These are phyloP conservation scores for Ceratothoa steindachneri DNA, from an alignment of 2,888 invertebrate species.

Conservation along the genomic window DNA sequence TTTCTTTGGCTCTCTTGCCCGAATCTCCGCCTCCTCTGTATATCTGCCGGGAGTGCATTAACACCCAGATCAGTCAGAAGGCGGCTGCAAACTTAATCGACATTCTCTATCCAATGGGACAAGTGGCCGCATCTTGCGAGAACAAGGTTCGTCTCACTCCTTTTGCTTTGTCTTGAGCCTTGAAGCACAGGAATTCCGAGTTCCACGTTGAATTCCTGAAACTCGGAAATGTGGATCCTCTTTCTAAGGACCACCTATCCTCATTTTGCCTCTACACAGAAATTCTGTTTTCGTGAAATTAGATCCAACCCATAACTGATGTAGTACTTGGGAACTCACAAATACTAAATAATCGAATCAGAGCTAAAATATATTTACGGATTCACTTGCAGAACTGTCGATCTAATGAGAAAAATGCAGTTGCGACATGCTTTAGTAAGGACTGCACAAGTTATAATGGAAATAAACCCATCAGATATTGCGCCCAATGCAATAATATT, in stretches of 20 bases:
- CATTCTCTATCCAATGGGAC: constrained; percentile 86
- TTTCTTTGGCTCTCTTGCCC: constrained; percentile 63
- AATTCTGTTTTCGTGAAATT: too few species aligned
- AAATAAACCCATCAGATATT: constrained; percentile 91
- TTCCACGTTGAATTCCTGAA: too few species aligned
- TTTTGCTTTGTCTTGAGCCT: neutral
- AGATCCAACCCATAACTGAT: too few species aligned
- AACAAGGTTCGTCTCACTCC: constrained; percentile 66
- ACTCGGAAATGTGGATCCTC: too few species aligned
- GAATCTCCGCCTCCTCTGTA: constrained; percentile 91
- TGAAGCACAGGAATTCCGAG: too few species aligned
- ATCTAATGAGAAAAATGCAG: constrained; percentile 82
- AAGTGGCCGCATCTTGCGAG: constrained; percentile 91
- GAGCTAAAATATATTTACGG: too few species aligned
- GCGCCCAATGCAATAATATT: constrained; percentile 81
- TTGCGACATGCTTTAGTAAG: constrained; percentile 91
- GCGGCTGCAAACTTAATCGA: constrained; percentile 56
- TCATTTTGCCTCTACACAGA: too few species aligned
- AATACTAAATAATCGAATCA: too few species aligned
- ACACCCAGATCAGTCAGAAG: constrained; percentile 54
- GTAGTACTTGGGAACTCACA: too few species aligned
- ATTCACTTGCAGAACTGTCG: constrained; percentile 72
- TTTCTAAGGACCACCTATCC: too few species aligned
- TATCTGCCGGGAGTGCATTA: constrained; percentile 90
- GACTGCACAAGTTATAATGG: constrained; percentile 96